Base-by-base conservation (phyloP, 2,888 invertebrate genomes). In the Tetrapedia diversipes region DNA sequence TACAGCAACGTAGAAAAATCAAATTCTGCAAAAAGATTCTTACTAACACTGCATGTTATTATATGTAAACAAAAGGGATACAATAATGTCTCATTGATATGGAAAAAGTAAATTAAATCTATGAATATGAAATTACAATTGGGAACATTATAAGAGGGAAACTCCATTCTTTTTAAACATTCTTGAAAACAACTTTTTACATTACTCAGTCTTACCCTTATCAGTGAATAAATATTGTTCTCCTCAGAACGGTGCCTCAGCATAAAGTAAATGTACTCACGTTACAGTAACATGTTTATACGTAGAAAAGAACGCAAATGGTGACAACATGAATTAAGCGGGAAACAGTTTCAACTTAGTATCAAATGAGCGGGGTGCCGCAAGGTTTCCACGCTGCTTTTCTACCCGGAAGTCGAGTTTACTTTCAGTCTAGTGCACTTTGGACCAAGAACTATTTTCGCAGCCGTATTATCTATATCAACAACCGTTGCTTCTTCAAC, bases 381-480 rank as follows among this genome's bases (percentile, higher is more conserved):
- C 19, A 14, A 10, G 22, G 22, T 59, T 51, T 34, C 14, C 14
- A 2, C 24, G 22, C 41, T 2, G 22, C n/a, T 34, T 41, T 64
- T 53, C 22, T 39, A 39, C 59, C 41, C 66, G 74, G 66, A 74
- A 79, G 59, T 27, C 43, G 16, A 69, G 59, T 68, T 66, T 66
- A 63, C 73, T 73, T 61, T 63, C 56, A 56, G 53, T 59, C 51
- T 77, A 65, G 56, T 61, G 51, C 70, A 72, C 71, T 68, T 76
- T 65, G 56, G 57, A 69, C 54, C 49, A 34, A 41, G 41, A 49
- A 70, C 80, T 76, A 80, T 80, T 80, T 76, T 69, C 37, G 47
- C 51, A 29, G n/a, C n/a, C n/a, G 27, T 43, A n/a, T 61, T 74
- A 61, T 60, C 66, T 70, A 67, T 79, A 74, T 27, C 16, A 11